Base-by-base conservation (phyloP, 2,888 invertebrate genomes). In the Lithophane semibrunnea region DNA sequence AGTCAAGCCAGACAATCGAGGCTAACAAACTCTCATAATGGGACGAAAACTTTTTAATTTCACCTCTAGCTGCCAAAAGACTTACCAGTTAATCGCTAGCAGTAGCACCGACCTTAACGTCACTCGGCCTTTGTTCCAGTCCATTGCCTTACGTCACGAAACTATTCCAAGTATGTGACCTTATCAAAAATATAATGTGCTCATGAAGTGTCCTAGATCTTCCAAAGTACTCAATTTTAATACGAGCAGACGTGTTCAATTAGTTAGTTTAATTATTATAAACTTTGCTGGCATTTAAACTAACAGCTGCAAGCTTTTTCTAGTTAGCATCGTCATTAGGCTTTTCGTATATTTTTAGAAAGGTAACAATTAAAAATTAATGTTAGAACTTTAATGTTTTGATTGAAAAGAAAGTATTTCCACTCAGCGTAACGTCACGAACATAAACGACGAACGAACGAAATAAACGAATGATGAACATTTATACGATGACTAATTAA, bases 91-190 rank as follows among this genome's bases (percentile, higher is more conserved):
- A 80, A 70, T 82, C 80, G 75, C 79, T 87, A 49, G 24, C 82
- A 79, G 82, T 80, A 78, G 76, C 68, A 82, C 82, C 75, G 82
- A 76, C 82, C 85, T 86, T 76, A 79, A 79, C 73, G 84, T 79
- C 79, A 70, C 24, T 72, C 61, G 68, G 75, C 91, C 91, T 93
- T 90, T 92, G 91, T 87, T 86, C 79, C 80, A 84, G 76, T 86
- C 75, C 82, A 87, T 92, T 93, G 93, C 90, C 90, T 90, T 84
- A 90, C 89, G 80, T 88, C 91, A 91, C 92, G 93, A 90, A 90
- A 90, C 86, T 86, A 87, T 88, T 90, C 85, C 79, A 90, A 90
- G 81, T 86, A 90, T 88, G 88, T 86, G 73, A 87, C 87, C 87
- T 86, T 88, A 86, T 84, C 75, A 72, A 84, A 85, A 80, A 71